Conservation (phyloP, 2,888 invertebrate species). For the Ormyrus nitidulus region DNA sequence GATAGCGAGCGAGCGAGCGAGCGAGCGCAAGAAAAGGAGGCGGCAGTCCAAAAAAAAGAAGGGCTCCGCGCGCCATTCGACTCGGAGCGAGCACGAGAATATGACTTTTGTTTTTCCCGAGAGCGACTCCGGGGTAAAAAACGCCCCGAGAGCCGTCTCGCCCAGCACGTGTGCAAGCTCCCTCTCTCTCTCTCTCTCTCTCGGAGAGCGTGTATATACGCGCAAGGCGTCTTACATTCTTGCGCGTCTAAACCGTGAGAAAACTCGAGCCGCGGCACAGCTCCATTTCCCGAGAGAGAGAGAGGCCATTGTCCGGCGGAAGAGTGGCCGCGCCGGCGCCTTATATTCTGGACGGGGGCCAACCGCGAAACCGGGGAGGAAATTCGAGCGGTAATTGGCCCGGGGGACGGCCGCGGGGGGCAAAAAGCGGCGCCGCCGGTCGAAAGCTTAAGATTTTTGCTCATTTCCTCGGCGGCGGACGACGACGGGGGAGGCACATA, state of each 20-base stretch:
- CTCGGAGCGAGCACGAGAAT: slow-evolving; percentile 27
- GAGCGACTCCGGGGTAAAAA: neutral
- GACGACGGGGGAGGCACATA: slow-evolving; percentile 62
- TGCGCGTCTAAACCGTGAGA: neutral
- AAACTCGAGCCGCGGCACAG: neutral
- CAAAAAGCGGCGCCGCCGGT: too few species aligned
- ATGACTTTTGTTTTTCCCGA: slow-evolving; percentile 30
- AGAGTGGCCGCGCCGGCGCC: too few species aligned
- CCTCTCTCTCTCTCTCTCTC: neutral
- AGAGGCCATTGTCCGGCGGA: slow-evolving; percentile 53
- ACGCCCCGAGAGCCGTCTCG: neutral
- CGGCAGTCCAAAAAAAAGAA: neutral
- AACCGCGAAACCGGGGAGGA: too few species aligned
- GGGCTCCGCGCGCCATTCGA: slow-evolving; percentile 29
- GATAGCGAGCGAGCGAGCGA: neutral
- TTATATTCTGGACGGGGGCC: too few species aligned
- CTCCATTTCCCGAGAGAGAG: neutral
- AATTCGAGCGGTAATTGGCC: too few species aligned
- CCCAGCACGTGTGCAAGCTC: neutral
- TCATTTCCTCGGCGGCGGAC: slow-evolving; percentile 13
- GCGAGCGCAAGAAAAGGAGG: slow-evolving; percentile 6
- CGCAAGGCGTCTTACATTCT: neutral
- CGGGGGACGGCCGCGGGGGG: too few species aligned
- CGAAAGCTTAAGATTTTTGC: neutral
- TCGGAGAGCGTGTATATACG: neutral